Evolutionary conservation across 2,797 vertebrate species (phyloP), one percentile per base, ranked within the genome.

Genomic region (Percopsis omiscomaycus): DNA sequence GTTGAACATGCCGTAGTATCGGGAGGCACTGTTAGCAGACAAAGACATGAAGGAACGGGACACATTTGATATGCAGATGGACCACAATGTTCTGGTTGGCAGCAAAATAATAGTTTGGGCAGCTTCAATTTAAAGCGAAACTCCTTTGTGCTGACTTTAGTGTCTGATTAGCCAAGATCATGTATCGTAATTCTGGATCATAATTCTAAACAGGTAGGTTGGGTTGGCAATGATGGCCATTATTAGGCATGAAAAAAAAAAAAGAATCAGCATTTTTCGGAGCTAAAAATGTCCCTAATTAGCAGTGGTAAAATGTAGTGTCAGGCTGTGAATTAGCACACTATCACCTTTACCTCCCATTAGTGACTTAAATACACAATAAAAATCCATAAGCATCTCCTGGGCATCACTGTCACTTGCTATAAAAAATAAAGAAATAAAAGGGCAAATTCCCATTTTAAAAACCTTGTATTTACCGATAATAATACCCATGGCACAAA

Each of bases 231-330:
- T 60, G 82, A 90, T 90, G 91, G 86, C 89, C 86, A 91, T 91
- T 91, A 91, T 93, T 86, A 90, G 80, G 86, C 83, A 71, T 45
- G 76, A 64, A 80, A 89, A 92, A 93, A 76, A 80, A 77, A 79
- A 89, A 22, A 22, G 84, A 94, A 90, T 96, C 93, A 94, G 94
- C 92, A 91, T 89, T 94, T 94, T 90, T 77, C 85, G 87, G 84
- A 70, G 89, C 89, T 86, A 88, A 90, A 94, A 94, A 94, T 90
- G 90, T 93, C 89, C 90, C 91, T 95, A 93, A 94, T 95, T 95
- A 94, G 92, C 87, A 81, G 83, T 81, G 86, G 86, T 86, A 88
- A 91, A 89, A 90, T 67, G 77, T 84, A 69, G 86, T 91, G 91
- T 92, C 91, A 92, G 90, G 82, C 89, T 93, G 90, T 74, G 80